Conservation (phyloP, 2,888 invertebrate genomes). For the Plagiodera versicolora region DNA sequence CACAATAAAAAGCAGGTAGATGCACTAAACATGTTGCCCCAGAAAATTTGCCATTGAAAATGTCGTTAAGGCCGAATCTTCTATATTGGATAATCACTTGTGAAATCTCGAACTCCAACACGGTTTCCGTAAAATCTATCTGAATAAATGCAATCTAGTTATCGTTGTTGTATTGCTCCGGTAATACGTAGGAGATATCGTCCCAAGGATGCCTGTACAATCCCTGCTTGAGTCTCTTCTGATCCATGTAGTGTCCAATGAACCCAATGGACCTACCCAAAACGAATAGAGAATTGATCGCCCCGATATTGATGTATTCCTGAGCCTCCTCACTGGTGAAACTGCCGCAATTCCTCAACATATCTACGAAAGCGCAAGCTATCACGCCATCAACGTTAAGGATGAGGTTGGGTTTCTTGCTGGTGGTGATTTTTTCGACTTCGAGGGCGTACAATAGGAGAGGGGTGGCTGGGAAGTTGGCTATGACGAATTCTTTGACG, state of each 20-base stretch:
- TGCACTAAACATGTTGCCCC: too few relatives aligned
- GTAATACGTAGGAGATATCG: constrained; percentile 89
- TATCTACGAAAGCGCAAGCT: constrained; percentile 95
- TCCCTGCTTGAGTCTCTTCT: constrained; percentile 97
- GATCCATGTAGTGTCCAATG: constrained; percentile 98
- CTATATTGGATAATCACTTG: not conserved
- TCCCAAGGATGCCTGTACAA: constrained; percentile 99
- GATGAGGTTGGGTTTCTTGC: constrained; percentile 99
- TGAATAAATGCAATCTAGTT: constrained; percentile 22
- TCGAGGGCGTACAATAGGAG: constrained; percentile 94
- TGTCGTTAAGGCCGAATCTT: too few relatives aligned
- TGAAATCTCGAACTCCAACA: not conserved
- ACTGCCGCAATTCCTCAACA: constrained; percentile 89
- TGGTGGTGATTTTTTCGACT: constrained; percentile 98
- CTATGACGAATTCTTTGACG: constrained; percentile 92
- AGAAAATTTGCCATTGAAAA: too few relatives aligned
- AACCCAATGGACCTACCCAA: constrained; percentile 98
- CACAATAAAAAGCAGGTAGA: too few relatives aligned
- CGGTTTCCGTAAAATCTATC: not conserved
- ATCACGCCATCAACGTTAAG: constrained; percentile 99
- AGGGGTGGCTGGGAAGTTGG: constrained; percentile 92
- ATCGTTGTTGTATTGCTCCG: constrained; percentile 65
- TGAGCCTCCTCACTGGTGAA: constrained; percentile 97
- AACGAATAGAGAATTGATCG: constrained; percentile 97
- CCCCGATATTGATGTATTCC: constrained; percentile 96